Conservation (phyloP, 2,113 vertebrate species). For the Rattus norvegicus region GRCr8 NC_086026.1:56326001-56326500, state of each 20-base stretch:
- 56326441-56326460: background rate
- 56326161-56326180: background rate
- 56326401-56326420: background rate
- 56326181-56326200: background rate
- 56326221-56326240: background rate
- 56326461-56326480: background rate
- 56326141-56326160: constrained; percentile 33
- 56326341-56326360: background rate
- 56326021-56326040: constrained; percentile 66
- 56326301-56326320: background rate
- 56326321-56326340: background rate
- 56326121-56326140: constrained; percentile 48
- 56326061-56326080: constrained; percentile 45
- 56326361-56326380: background rate
- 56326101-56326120: background rate
- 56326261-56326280: background rate
- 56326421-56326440: background rate
- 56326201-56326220: background rate
- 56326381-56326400: background rate
- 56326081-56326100: background rate
- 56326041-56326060: constrained; percentile 65
- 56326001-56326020: constrained; percentile 62
- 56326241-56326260: background rate
- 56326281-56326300: background rate
- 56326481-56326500: constrained; percentile 39